Percentiles rank a stretch among this genome's conserved stretches.
Conservation (phyloP, 2,888 invertebrate genomes). For the Caenorhabditis angaria region DNA sequence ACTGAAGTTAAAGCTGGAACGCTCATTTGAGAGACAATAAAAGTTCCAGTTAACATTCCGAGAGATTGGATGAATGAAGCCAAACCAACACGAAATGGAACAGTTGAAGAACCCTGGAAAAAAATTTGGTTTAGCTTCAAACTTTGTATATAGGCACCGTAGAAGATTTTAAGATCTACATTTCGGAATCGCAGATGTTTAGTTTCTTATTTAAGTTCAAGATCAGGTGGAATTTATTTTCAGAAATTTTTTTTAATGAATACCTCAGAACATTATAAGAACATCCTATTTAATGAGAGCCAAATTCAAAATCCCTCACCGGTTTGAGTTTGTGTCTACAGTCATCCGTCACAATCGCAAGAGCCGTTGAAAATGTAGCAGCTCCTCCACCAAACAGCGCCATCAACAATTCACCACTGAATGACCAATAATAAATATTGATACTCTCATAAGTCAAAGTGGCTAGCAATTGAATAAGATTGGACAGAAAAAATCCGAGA, state of each 20-base stretch:
- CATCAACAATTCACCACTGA: conserved; percentile 48
- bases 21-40: conserved; percentile 45
- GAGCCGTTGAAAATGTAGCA: conserved; percentile 48
- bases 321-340: conserved; percentile 55
- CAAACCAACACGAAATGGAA: conserved; percentile 61
- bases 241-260: neutral
- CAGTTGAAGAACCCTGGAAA: conserved; percentile 56
- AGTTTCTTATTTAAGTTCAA: neutral
- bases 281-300: conserved; percentile 2
- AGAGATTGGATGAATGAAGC: conserved; percentile 59
- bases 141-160: neutral
- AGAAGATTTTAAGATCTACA: neutral
- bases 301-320: conserved; percentile 23
- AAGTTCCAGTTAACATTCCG: conserved; percentile 52
- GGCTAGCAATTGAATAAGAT: conserved; percentile 46
- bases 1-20: conserved; percentile 51
- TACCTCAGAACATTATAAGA: neutral
- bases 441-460: conserved; percentile 56
- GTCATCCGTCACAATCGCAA: conserved; percentile 66
- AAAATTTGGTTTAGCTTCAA: neutral
- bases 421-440: conserved; percentile 59
- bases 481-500: conserved; percentile 48
- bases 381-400: conserved; percentile 53
- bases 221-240: neutral
- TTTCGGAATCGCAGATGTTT: neutral